Evolutionary conservation across 2,797 vertebrate species (phyloP).

Genomic region (Malurus splendens): DNA sequence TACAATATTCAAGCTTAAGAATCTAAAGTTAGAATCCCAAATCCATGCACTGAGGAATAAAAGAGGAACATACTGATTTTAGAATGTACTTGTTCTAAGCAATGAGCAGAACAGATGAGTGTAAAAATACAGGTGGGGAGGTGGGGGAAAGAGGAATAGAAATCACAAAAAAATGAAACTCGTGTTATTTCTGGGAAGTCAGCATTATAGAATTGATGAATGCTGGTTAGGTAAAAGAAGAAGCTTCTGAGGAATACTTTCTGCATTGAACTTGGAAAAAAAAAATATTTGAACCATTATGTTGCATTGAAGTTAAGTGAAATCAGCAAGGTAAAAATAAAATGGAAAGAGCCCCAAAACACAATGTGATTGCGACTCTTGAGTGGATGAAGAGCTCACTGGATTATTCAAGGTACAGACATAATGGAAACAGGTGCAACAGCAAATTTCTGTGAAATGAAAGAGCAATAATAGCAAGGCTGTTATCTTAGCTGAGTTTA

Average conservation of each 20-base stretch:
- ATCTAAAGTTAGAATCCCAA: conserved; percentile 31
- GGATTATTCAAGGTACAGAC: not conserved
- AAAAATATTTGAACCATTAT: not conserved
- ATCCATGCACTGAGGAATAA: not conserved
- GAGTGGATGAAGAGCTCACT: not conserved
- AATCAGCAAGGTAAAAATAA: not conserved
- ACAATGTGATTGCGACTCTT: not conserved
- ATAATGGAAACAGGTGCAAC: not conserved
- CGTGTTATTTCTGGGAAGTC: not conserved
- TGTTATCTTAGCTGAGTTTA: not conserved
- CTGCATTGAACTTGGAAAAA: not conserved
- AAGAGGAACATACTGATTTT: conserved; percentile 15
- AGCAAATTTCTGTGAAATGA: not conserved
- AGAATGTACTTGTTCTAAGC: not conserved
- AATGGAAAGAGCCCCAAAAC: not conserved
- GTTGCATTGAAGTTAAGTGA: not conserved
- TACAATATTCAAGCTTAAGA: not conserved
- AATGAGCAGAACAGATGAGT: not conserved
- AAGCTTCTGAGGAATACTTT: not conserved
- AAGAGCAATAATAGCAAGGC: not conserved
- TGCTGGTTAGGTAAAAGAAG: not conserved
- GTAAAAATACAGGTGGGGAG: conserved; percentile 5
- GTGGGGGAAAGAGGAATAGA: not conserved
- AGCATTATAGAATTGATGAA: not conserved
- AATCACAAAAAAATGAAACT: not conserved